These are phyloP conservation scores for Phoenoteleia sp. DNA, from an alignment of 2,888 invertebrate genomes.

Conservation along the genomic window DNA sequence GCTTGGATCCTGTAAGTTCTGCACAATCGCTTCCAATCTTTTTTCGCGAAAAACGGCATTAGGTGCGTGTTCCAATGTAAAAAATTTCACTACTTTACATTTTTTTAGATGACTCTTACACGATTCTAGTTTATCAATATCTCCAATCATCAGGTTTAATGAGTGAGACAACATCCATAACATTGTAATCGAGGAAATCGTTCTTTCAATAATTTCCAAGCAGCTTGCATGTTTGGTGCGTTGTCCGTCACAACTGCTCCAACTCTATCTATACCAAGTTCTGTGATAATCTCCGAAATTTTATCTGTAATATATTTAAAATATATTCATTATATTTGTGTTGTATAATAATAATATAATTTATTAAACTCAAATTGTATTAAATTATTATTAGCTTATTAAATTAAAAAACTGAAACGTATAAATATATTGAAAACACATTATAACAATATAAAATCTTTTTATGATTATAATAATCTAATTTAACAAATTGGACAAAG, in stretches of 20 bases:
- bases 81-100: constrained; percentile 35
- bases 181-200: constrained; percentile 18
- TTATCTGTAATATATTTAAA: constrained; percentile 16
- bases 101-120: constrained; percentile 9
- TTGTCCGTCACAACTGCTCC: constrained; percentile 39
- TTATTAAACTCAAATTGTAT: background rate
- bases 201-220: constrained; percentile 27
- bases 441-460: no score
- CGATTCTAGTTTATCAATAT: constrained; percentile 33
- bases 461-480: no score
- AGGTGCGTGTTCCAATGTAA: constrained; percentile 24
- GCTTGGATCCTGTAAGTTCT: background rate
- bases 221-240: constrained; percentile 34
- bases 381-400: no score
- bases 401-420: no score
- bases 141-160: constrained; percentile 28
- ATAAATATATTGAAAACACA: no score
- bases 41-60: constrained; percentile 23
- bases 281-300: constrained; percentile 23
- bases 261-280: constrained; percentile 24
- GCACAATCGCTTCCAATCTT: constrained; percentile 6
- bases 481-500: no score
- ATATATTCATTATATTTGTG: background rate
- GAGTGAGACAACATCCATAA: constrained; percentile 43
- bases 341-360: background rate